phyloP scores from a whole-genome alignment of 2,888 invertebrate genomes.

The Caenorhabditis sp. region DNA sequence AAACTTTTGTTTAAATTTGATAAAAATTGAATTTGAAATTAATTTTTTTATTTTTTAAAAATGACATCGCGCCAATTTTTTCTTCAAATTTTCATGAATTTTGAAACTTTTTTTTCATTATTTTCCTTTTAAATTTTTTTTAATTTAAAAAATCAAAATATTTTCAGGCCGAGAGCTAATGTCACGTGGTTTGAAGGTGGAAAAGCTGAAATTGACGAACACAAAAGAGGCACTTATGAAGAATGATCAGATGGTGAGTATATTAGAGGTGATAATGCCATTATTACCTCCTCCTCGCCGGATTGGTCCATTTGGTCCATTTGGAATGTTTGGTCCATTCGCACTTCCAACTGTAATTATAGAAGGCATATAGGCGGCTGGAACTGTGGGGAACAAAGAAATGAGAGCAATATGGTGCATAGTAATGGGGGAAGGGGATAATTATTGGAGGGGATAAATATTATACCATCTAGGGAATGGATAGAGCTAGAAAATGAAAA shows the following conservation, averaged over 20 bases:
- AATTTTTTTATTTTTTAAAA: too few relatives aligned
- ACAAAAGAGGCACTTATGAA: constrained; percentile 33
- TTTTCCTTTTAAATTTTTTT: neutral
- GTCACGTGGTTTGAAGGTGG: constrained; percentile 40
- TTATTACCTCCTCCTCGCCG: too few relatives aligned
- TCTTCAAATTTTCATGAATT: neutral
- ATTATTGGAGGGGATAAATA: neutral
- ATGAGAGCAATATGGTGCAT: neutral
- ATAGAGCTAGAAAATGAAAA: too few relatives aligned
- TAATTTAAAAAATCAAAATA: too few relatives aligned
- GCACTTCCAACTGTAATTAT: constrained; percentile 16
- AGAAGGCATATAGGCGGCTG: constrained; percentile 1
- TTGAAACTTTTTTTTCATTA: neutral
- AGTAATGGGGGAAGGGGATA: neutral
- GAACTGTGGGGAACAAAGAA: neutral
- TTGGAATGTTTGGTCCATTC: constrained; percentile 7
- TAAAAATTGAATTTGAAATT: too few relatives aligned
- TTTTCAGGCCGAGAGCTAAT: constrained; percentile 49
- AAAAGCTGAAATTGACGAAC: constrained; percentile 46
- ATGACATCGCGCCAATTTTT: too few relatives aligned
- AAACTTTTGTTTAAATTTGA: too few relatives aligned
- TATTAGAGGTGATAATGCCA: too few relatives aligned
- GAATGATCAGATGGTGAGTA: constrained; percentile 42
- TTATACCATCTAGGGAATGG: too few relatives aligned
- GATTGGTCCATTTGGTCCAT: too few relatives aligned